These are phyloP conservation scores for Scytalopus superciliaris DNA, from an alignment of 2,113 vertebrate genomes.

Conservation along the genomic window DNA sequence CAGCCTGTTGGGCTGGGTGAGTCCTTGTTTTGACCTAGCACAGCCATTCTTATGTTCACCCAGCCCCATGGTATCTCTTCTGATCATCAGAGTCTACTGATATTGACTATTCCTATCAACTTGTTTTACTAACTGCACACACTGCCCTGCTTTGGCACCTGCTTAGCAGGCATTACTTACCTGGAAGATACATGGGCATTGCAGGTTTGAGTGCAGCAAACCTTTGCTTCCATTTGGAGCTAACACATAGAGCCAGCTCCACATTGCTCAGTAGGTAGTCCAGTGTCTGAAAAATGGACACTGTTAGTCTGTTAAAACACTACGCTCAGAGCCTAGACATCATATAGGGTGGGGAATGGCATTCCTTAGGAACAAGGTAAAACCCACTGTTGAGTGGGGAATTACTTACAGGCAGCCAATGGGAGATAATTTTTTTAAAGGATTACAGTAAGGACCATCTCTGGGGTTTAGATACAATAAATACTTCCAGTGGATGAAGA, in stretches of 20 bases:
- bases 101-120: neutral
- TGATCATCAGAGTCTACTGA: neutral
- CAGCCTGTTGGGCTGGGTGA: neutral
- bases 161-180: neutral
- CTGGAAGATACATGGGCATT: neutral
- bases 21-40: neutral
- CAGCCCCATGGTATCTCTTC: neutral
- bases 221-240: neutral
- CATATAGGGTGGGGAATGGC: neutral
- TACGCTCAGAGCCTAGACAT: neutral
- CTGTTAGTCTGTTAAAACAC: neutral
- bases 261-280: neutral
- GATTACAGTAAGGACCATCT: neutral
- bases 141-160: neutral
- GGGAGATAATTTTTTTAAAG: neutral
- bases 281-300: neutral
- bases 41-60: neutral
- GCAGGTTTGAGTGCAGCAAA: accelerated
- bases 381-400: neutral
- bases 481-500: neutral
- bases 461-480: neutral
- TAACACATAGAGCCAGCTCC: neutral
- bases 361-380: neutral
- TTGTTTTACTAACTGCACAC: neutral
- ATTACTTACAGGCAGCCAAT: neutral